Evolutionary conservation across 1,140 invertebrate genomes (phyloP).

Genomic region (Drosophila kanapiae): DNA sequence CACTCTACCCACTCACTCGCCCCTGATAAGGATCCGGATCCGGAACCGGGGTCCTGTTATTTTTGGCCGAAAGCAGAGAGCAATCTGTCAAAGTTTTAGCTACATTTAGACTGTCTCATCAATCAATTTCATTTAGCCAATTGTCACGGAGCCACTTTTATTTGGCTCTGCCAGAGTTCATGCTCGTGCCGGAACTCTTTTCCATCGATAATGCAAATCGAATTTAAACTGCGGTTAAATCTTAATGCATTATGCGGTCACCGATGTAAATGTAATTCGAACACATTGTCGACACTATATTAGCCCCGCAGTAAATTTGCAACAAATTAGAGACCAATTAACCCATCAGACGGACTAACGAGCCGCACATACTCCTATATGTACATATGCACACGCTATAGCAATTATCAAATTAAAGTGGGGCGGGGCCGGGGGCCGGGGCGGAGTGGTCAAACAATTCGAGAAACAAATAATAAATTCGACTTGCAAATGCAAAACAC

Average conservation of each 20-base stretch:
- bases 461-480: slow-evolving; percentile 67
- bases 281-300: slow-evolving; percentile 37
- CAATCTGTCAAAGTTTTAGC: slow-evolving; percentile 81
- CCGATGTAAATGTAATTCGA: slow-evolving; percentile 34
- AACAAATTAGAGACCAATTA: slow-evolving; percentile 77
- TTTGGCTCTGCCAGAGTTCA: slow-evolving; percentile 18
- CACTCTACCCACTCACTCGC: slow-evolving; percentile 4
- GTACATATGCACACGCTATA: slow-evolving; percentile 55
- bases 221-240: slow-evolving; percentile 11
- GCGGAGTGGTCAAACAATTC: slow-evolving; percentile 42
- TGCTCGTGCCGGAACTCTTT: not conserved
- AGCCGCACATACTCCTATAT: slow-evolving; percentile 8
- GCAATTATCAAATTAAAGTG: slow-evolving; percentile 79
- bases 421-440: slow-evolving; percentile 28
- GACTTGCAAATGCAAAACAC: slow-evolving; percentile 51
- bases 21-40: slow-evolving; percentile 52
- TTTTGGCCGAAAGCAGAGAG: slow-evolving; percentile 22
- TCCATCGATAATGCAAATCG: slow-evolving; percentile 13
- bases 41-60: slow-evolving; percentile 15
- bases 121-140: slow-evolving; percentile 74
- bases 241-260: slow-evolving; percentile 18
- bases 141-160: slow-evolving; percentile 62
- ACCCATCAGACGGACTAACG: slow-evolving; percentile 62
- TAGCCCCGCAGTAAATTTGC: slow-evolving; percentile 48
- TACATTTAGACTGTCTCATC: slow-evolving; percentile 60